phyloP scores from a whole-genome alignment of 2,888 invertebrate species.

The Cryptops parisi region DNA sequence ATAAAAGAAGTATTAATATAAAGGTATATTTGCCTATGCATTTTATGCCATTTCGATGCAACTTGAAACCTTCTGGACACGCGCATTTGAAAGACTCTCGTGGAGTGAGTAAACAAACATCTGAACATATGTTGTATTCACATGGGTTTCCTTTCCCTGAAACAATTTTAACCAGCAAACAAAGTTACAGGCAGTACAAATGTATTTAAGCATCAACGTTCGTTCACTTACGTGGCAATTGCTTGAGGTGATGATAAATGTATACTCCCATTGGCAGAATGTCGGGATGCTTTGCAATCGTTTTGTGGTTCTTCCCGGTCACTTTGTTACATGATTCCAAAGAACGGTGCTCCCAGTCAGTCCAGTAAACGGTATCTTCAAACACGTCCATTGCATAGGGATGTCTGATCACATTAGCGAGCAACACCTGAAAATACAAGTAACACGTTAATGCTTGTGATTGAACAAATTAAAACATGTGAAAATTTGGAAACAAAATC shows the following conservation, averaged over 20 bases:
- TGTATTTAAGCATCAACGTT: too few relatives aligned
- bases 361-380: constrained; percentile 78
- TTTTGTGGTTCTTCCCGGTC: constrained; percentile 46
- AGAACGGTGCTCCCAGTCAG: constrained; percentile 64
- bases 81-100: background rate
- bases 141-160: background rate
- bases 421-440: constrained; percentile 37
- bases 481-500: background rate
- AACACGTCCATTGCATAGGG: constrained; percentile 75
- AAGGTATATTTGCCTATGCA: background rate
- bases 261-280: constrained; percentile 47
- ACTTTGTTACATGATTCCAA: constrained; percentile 65
- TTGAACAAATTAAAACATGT: too few relatives aligned
- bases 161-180: too few relatives aligned
- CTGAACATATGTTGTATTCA: background rate
- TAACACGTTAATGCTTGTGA: too few relatives aligned
- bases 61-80: background rate
- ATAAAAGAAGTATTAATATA: too few relatives aligned
- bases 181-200: too few relatives aligned
- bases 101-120: background rate
- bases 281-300: constrained; percentile 38
- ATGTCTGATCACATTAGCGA: constrained; percentile 50
- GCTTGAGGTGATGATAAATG: constrained; percentile 55
- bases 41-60: background rate
- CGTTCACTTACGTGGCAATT: constrained; percentile 29